Evolutionary conservation across 2,797 vertebrate genomes (phyloP).

Genomic region (Pseudochirops corinnae): DNA sequence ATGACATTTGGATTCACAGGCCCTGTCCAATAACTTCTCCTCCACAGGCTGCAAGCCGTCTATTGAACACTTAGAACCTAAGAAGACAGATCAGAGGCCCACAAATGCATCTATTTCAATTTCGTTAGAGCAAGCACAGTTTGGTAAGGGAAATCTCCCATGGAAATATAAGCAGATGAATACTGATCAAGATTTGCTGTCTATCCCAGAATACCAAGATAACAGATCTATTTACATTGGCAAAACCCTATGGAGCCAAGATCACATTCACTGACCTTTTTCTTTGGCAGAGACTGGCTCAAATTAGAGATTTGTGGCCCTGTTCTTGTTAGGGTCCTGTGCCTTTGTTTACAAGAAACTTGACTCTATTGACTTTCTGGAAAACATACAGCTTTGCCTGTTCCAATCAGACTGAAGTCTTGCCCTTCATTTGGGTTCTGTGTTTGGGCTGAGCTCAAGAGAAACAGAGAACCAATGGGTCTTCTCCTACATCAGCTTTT

Average conservation of each 20-base stretch:
- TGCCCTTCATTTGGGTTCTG: slow-evolving; percentile 18
- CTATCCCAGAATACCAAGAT: not conserved
- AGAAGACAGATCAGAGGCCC: not conserved
- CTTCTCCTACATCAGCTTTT: slow-evolving; percentile 9
- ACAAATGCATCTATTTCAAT: not conserved
- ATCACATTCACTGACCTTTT: accelerated
- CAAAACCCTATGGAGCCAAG: slow-evolving; percentile 9
- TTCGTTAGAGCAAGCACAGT: not conserved
- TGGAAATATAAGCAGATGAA: not conserved
- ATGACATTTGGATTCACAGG: not conserved
- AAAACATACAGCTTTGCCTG: not conserved
- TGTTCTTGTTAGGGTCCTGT: not conserved
- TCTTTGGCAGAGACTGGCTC: slow-evolving; percentile 10
- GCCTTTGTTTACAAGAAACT: not conserved
- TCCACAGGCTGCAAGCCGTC: not conserved
- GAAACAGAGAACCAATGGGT: not conserved
- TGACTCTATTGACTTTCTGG: not conserved
- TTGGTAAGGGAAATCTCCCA: not conserved
- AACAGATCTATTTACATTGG: not conserved
- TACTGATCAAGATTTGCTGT: not conserved
- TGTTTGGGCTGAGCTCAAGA: not conserved
- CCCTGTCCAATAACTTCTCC: not conserved
- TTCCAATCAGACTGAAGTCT: not conserved
- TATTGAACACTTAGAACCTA: not conserved
- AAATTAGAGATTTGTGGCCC: not conserved